Evolutionary conservation across 1,140 invertebrate species (phyloP).

Genomic region (Leptonema lineaticorne): DNA sequence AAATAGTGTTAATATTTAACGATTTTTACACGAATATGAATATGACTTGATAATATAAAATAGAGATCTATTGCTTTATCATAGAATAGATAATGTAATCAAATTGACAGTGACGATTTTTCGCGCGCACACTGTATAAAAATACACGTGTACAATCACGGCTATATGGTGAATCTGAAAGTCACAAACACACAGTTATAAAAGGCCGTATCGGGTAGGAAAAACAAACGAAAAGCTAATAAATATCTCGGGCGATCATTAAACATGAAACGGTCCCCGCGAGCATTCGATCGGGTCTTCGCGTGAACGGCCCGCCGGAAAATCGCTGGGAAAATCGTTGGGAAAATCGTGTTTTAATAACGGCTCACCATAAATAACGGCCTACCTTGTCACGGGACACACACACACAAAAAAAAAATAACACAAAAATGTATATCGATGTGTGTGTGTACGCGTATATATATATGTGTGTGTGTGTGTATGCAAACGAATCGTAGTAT

Average conservation of each 20-base stretch:
- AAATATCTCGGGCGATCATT: constrained; percentile 30
- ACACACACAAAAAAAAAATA: background rate
- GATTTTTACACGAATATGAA: too few species aligned
- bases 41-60: too few species aligned
- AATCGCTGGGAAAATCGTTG: constrained; percentile 21
- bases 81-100: too few species aligned
- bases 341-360: constrained; percentile 35
- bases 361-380: constrained; percentile 28
- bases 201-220: background rate
- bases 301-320: constrained; percentile 26
- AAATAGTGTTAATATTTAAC: too few species aligned
- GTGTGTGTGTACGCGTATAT: background rate
- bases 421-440: too few species aligned
- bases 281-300: constrained; percentile 14
- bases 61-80: too few species aligned
- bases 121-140: too few species aligned
- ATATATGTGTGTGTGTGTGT: background rate
- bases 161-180: too few species aligned
- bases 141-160: too few species aligned
- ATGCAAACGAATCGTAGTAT: too few species aligned
- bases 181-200: too few species aligned
- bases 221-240: constrained; percentile 30
- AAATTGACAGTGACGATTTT: too few species aligned
- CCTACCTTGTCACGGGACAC: constrained; percentile 17
- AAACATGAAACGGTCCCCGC: constrained; percentile 18